Evolutionary conservation across 2,113 vertebrate genomes (phyloP).

Genomic region (Eulacestoma nigropectus): DNA sequence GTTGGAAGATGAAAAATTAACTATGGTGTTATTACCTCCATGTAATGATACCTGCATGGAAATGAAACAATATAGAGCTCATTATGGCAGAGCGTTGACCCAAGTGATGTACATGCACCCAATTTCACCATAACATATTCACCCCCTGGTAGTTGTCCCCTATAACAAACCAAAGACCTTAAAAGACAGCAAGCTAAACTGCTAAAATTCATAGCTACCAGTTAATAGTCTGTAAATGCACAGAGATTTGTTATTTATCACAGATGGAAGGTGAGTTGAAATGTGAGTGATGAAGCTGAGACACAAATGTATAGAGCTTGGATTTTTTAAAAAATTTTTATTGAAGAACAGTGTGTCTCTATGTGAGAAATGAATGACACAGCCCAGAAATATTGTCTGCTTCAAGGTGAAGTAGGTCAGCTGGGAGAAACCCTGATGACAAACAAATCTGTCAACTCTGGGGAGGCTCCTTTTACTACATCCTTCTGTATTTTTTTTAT

Average conservation of each 20-base stretch:
- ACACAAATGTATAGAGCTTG: not conserved
- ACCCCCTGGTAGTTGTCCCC: not conserved
- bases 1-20: not conserved
- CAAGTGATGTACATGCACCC: not conserved
- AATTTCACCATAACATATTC: not conserved
- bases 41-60: not conserved
- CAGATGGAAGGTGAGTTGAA: not conserved
- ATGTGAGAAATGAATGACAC: not conserved
- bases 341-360: not conserved
- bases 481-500: not conserved
- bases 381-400: not conserved
- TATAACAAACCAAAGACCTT: not conserved
- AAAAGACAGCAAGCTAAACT: not conserved
- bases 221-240: not conserved
- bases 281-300: not conserved
- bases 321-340: not conserved
- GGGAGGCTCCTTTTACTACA: not conserved
- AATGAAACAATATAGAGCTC: not conserved
- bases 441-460: not conserved
- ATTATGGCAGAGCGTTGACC: not conserved
- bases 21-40: not conserved
- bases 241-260: not conserved
- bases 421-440: not conserved
- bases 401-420: not conserved
- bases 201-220: not conserved